Evolutionary conservation across 1,140 invertebrate genomes (phyloP), one percentile per base, ranked within the genome.

Genomic region (Paramacrobiotus metropolitanus): DNA sequence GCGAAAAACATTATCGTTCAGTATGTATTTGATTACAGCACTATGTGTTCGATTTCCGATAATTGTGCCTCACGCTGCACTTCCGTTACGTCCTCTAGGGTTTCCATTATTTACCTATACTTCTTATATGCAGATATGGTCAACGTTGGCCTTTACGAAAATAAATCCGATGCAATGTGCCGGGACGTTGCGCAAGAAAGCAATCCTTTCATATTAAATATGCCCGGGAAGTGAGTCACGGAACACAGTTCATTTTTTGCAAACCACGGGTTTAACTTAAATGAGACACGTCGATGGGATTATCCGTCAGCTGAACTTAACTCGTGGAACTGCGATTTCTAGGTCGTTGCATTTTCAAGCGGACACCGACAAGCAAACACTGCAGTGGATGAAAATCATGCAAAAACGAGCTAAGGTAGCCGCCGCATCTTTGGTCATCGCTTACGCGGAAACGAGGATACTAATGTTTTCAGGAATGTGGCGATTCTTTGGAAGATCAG

Each of bases 401-500:
- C 48, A 55, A 55, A 15, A 55, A 24, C 48, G 48, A 15, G 34
- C 34, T 9, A 9, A n/a, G 34, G 34, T 40, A 40, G n/a, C 9
- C 9, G 9, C 68, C 73, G 40, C 72, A 69, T 44, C 66, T 68
- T 30, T 72, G 71, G 44, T 87, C 86, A 83, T 79, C 79, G n/a
- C 55, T 80, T 82, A 66, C 80, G 81, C 45, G 76, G 89, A 15
- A 77, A 81, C 66, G 73, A 81, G 62, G 82, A n/a, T n/a, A n/a
- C n/a, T 83, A 3, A 82, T 85, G 0, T 79, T 83, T 59, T 24
- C 64, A 71, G 68, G 80, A 81, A 64, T 87, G 85, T 71, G 85
- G 86, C 9, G 75, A 80, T 1, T 74, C 77, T 2, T 73, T 92
- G 48, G 77, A 81, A 44, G 83, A 90, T 65, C 86, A 90, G 70